These are phyloP conservation scores for Ailuropoda melanoleuca DNA, from an alignment of 2,113 vertebrate species.

Conservation along the genomic window DNA sequence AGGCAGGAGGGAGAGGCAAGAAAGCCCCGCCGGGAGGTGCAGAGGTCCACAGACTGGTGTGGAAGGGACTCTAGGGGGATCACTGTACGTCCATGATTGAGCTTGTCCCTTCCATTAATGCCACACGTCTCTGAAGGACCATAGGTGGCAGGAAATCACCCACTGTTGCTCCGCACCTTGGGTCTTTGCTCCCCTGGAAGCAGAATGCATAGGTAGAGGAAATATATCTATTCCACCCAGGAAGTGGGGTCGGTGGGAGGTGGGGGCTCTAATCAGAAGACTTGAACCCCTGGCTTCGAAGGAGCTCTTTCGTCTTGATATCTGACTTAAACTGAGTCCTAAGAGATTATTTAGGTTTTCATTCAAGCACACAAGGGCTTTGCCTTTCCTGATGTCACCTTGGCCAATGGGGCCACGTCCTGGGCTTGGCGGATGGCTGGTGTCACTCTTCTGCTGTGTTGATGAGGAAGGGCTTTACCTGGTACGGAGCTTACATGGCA, in stretches of 20 bases:
- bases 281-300: not conserved
- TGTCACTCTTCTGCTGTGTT: not conserved
- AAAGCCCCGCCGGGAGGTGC: rapidly evolving
- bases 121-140: not conserved
- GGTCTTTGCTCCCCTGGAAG: not conserved
- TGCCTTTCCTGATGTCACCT: not conserved
- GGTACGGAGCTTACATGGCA: not conserved
- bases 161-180: not conserved
- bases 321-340: not conserved
- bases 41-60: not conserved
- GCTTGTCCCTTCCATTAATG: not conserved
- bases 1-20: conserved; percentile 60
- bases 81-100: not conserved
- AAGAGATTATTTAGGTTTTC: not conserved
- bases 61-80: not conserved
- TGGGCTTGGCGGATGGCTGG: not conserved
- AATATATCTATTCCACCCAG: not conserved
- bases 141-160: not conserved
- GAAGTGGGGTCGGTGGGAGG: not conserved
- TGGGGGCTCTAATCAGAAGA: not conserved
- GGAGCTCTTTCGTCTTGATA: not conserved
- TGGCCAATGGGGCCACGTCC: not conserved
- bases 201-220: not conserved
- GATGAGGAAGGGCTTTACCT: not conserved
- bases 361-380: not conserved